Base-by-base conservation (phyloP, 2,888 invertebrate genomes). In the Serripes groenlandicus region DNA sequence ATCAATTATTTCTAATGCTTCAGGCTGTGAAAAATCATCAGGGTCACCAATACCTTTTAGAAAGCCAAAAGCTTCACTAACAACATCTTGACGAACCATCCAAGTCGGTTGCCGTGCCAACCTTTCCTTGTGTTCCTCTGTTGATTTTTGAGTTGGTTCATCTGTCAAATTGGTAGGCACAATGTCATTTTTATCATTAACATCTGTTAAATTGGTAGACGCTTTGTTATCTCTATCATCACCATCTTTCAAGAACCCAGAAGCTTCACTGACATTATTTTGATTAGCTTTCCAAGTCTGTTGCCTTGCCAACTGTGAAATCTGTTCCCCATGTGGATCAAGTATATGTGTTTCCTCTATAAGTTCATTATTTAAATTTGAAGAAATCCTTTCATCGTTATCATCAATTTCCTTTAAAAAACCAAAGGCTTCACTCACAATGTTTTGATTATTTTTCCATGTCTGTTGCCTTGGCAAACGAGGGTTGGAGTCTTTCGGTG, bases 11-110 rank as follows among this genome's bases (percentile, higher is more conserved):
- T n/a, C n/a, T n/a, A n/a, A n/a, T n/a, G n/a, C n/a, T n/a, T n/a
- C n/a, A n/a, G n/a, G n/a, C n/a, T n/a, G n/a, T n/a, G n/a, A n/a
- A n/a, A n/a, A n/a, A 1, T 56, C 23, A 60, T 49, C 66, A 23
- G 11, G 70, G 49, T 73, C 76, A 42, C 81, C 84, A 1, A 80
- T 26, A 18, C 85, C 87, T 42, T 81, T 85, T 11, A 89, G 75
- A 73, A 88, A 89, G 34, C 75, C 62, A 77, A 89, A 89, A 9
- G 78, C 87, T 62, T 87, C 85, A 79, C 89, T 89, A 7, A 89
- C 88, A 68, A 86, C 72, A 49, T 81, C 64, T 60, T 86, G 85
- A 52, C 86, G 86, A 37, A 73, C 64, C 58, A 70, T 72, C 76
- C 82, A 80, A 15, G 80, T 81, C 32, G 75, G 76, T 56, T 56